phyloP scores from a whole-genome alignment of 2,113 vertebrate genomes.

The Butorides virescens region DNA sequence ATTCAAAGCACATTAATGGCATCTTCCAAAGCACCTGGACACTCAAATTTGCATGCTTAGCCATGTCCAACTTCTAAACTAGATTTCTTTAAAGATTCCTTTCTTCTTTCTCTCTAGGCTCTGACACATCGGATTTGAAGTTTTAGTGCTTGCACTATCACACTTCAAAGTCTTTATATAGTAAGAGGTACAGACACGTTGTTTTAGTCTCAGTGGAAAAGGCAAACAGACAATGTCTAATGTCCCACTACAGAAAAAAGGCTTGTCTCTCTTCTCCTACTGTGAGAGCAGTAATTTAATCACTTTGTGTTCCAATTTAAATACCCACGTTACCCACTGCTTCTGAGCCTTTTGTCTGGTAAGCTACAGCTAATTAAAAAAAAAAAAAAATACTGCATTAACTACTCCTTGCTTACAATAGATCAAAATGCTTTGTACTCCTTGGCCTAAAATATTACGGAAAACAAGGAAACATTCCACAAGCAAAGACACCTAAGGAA shows the following conservation, averaged over 20 bases:
- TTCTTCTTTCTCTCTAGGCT: neutral
- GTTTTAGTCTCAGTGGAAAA: neutral
- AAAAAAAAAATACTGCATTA: neutral
- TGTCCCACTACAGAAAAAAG: neutral
- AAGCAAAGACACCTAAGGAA: conserved; percentile 27
- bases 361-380: neutral
- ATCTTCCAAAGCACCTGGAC: neutral
- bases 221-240: neutral
- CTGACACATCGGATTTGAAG: neutral
- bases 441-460: neutral
- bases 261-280: neutral
- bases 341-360: neutral
- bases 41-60: neutral
- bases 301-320: neutral
- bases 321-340: neutral
- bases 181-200: neutral
- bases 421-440: neutral
- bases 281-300: neutral
- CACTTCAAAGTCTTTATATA: neutral
- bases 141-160: neutral
- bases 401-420: neutral
- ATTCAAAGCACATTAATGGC: neutral
- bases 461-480: neutral
- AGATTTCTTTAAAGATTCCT: neutral
- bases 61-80: neutral